Evolutionary conservation across 2,888 invertebrate species (phyloP).

Genomic region (Gortyna flavago): DNA sequence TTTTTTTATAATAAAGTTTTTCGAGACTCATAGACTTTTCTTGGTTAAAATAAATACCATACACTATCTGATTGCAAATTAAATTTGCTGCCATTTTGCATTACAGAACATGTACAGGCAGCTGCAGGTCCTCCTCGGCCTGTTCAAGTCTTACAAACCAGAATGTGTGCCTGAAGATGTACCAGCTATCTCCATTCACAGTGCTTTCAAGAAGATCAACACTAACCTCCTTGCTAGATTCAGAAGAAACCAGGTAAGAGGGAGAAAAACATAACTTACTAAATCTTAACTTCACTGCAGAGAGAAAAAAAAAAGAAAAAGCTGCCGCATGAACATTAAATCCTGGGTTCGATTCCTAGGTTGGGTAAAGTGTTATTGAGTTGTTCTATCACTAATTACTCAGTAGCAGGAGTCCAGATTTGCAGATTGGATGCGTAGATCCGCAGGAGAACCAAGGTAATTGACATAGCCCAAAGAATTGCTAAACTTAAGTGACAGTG

Average conservation of each 20-base stretch:
- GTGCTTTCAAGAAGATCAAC: constrained; percentile 84
- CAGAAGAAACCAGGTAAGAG: constrained; percentile 79
- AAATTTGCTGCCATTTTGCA: not conserved
- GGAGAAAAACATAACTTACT: not conserved
- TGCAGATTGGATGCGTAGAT: too few relatives aligned
- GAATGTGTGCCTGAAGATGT: constrained; percentile 87
- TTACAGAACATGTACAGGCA: constrained; percentile 83
- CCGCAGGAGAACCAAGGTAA: too few relatives aligned
- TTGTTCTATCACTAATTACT: not conserved
- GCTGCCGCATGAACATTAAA: not conserved
- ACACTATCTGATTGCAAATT: not conserved
- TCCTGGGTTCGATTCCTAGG: not conserved
- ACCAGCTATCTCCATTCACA: constrained; percentile 83
- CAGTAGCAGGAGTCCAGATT: not conserved
- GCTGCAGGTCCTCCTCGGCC: constrained; percentile 82
- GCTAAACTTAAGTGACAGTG: too few relatives aligned
- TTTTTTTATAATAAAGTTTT: too few relatives aligned
- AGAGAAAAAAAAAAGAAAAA: not conserved
- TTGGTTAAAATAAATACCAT: not conserved
- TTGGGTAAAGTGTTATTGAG: not conserved
- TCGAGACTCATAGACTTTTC: too few relatives aligned
- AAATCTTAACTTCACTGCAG: too few relatives aligned
- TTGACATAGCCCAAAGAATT: too few relatives aligned
- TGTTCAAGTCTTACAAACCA: constrained; percentile 87
- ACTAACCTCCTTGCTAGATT: constrained; percentile 77